These are phyloP conservation scores for Lacerta bilineata DNA, from an alignment of 2,797 vertebrate genomes.

Conservation along the genomic window DNA sequence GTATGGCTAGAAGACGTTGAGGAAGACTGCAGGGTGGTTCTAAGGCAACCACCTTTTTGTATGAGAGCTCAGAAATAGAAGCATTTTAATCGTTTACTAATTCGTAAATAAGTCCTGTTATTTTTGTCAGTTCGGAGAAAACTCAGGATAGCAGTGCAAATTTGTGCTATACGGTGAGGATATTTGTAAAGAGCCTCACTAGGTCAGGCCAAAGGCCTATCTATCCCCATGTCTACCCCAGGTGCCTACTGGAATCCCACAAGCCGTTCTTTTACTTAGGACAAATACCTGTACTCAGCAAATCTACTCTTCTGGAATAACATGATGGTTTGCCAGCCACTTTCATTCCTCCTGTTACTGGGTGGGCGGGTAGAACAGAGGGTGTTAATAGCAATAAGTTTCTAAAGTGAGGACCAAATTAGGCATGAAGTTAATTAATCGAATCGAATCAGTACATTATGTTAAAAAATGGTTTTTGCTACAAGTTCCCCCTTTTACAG, in stretches of 20 bases:
- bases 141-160: conserved; percentile 57
- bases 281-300: conserved; percentile 58
- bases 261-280: conserved; percentile 48
- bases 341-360: conserved; percentile 22
- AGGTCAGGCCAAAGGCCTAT: no score
- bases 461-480: no score
- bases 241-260: no score
- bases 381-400: neutral
- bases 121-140: conserved; percentile 42
- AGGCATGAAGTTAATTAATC: neutral
- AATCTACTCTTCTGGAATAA: conserved; percentile 67
- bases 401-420: neutral
- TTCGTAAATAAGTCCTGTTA: conserved; percentile 1
- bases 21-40: conserved; percentile 26
- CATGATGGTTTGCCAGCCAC: conserved; percentile 33
- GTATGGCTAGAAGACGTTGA: conserved; percentile 37
- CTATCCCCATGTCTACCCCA: no score
- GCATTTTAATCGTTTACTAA: conserved; percentile 45
- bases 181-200: no score
- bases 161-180: conserved; percentile 29
- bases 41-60: conserved; percentile 12
- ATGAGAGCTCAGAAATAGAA: conserved; percentile 55
- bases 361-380: neutral
- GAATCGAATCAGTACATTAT: no score
- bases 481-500: no score